Conservation (phyloP, 2,888 invertebrate species). For the Ferdinandea cuprea region DNA sequence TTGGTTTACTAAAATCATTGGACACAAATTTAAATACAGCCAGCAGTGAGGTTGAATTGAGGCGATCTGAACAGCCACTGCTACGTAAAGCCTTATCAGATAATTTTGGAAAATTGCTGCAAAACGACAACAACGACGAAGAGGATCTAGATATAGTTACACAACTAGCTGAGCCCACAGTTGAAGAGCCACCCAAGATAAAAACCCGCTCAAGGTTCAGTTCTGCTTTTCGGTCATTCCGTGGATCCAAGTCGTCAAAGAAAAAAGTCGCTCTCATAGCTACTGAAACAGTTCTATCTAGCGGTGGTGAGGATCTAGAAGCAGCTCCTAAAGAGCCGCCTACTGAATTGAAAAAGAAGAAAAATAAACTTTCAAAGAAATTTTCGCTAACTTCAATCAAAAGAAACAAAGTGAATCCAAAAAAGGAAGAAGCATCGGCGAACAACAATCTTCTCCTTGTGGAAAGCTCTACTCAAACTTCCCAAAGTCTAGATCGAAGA, state of each 20-base stretch:
- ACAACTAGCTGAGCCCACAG: conserved; percentile 58
- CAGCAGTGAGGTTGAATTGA: conserved; percentile 59
- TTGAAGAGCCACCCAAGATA: conserved; percentile 77
- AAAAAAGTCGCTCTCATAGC: conserved; percentile 75
- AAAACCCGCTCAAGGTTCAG: conserved; percentile 81
- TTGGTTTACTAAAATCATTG: conserved; percentile 75
- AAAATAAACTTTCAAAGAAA: conserved; percentile 79
- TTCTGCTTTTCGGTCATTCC: conserved; percentile 79
- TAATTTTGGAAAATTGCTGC: conserved; percentile 56
- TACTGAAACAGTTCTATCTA: conserved; percentile 75
- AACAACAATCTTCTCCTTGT: conserved; percentile 35
- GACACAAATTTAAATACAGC: conserved; percentile 64
- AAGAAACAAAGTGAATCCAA: conserved; percentile 77
- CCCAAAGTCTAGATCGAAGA: conserved; percentile 69
- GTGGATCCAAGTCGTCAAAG: conserved; percentile 76
- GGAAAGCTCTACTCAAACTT: conserved; percentile 75
- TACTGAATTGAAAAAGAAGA: conserved; percentile 76
- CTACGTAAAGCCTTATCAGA: conserved; percentile 64
- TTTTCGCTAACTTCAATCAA: conserved; percentile 79
- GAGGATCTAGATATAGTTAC: conserved; percentile 34
- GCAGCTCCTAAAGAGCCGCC: conserved; percentile 4
- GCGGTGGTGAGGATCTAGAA: conserved; percentile 76
- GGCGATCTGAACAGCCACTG: conserved; percentile 53
- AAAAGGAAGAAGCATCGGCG: conserved; percentile 60
- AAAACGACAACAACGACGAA: conserved; percentile 56